Evolutionary conservation across 2,113 vertebrate species (phyloP).

Genomic region (Sapayoa aenigma): DNA sequence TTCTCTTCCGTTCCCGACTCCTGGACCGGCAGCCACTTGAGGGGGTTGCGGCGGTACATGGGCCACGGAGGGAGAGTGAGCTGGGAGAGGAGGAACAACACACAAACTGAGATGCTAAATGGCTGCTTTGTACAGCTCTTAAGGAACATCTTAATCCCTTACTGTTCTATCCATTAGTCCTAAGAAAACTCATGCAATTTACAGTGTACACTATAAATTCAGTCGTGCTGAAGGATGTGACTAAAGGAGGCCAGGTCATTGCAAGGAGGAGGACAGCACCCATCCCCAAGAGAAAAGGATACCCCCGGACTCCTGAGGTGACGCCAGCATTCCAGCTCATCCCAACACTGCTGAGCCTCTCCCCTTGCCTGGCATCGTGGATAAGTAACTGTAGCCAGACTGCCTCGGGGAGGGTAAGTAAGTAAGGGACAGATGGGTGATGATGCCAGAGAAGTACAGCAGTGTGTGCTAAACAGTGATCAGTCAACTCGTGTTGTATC

Average conservation of each 20-base stretch:
- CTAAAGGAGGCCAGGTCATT: not conserved
- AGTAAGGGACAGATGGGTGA: not conserved
- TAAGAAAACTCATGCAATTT: not conserved
- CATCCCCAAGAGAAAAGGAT: not conserved
- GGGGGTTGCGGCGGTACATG: slow-evolving; percentile 88
- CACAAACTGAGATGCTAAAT: not conserved
- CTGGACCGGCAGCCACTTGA: slow-evolving; percentile 88
- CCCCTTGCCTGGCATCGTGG: not conserved
- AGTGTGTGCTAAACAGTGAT: not conserved
- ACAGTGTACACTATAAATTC: not conserved
- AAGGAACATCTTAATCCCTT: not conserved
- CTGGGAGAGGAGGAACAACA: slow-evolving; percentile 62
- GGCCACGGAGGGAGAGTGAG: slow-evolving; percentile 95
- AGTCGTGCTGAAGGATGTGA: not conserved
- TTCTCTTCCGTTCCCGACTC: slow-evolving; percentile 86
- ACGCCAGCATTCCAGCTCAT: not conserved
- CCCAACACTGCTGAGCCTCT: not conserved
- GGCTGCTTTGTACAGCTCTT: not conserved
- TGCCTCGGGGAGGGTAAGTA: not conserved
- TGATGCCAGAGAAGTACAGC: not conserved
- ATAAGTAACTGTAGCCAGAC: not conserved
- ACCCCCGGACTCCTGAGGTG: not conserved
- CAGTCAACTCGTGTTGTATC: not conserved
- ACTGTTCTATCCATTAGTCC: not conserved
- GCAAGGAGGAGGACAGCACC: not conserved